Evolutionary conservation across 2,113 vertebrate species (phyloP), one percentile per base, ranked within the genome.

Genomic region (Hoplias malabaricus): DNA sequence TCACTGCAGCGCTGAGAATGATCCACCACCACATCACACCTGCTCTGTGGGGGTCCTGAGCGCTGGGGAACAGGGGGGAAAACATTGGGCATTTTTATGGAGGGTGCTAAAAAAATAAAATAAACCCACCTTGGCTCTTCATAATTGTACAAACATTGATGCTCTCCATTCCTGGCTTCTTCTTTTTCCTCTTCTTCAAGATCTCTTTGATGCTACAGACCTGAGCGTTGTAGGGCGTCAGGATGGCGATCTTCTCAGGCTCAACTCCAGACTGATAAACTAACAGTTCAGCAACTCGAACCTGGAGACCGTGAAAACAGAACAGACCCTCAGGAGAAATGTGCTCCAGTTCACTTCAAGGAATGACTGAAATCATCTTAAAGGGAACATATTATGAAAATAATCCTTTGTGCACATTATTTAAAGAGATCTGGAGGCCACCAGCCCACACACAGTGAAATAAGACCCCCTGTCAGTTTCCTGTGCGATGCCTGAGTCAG

Each of bases 151-250:
- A 94, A 43, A 94, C 93, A 0, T 86, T 91, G 25, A 97, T 87
- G 0, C 84, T n/a, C 0, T 0, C 0, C 84, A 97, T 5, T 0
- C 86, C 74, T 29, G 38, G 66, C 3, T n/a, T 12, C 16, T 31
- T 21, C 13, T 6, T 31, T 40, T 40, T 13, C 21, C 38, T 31
- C 0, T 8, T 6, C 13, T 2, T 13, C 0, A 96, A 89, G 0
- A 56, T 1, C 27, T 86, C 88, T 82, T 4, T 92, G 84, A 98
- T 94, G 81, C 92, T 91, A 0, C 88, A 78, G 0, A 94, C 93
- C 86, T 98, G 96, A 2, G 96, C 94, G 1, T 91, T 98, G 87
- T 98, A 98, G 1, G 96, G 95, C 0, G 93, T 95, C 57, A 98
- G 91, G 86, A 98, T 82, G 4, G 92, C 95, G 0, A 98, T 87